Evolutionary conservation across 1,140 invertebrate species (phyloP).

Genomic region (Drosophila melanogaster): DNA sequence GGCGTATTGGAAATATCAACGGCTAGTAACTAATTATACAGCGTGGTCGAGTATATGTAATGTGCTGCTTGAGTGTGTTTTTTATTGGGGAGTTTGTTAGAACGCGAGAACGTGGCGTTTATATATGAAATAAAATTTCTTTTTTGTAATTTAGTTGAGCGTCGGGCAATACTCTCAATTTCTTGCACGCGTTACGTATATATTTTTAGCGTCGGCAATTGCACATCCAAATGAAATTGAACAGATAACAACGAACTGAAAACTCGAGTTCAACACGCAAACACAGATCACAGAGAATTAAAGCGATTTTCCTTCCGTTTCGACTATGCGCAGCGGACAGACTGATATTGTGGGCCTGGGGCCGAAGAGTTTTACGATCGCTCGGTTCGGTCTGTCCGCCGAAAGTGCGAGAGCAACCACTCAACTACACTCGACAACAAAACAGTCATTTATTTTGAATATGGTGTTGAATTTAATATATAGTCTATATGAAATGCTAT

Average conservation of each 20-base stretch:
- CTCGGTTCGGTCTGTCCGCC: constrained; percentile 20
- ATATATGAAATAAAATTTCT: background rate
- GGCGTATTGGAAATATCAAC: constrained; percentile 36
- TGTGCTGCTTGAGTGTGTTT: constrained; percentile 21
- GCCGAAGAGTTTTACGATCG: constrained; percentile 54
- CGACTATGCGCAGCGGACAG: constrained; percentile 29
- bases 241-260: constrained; percentile 47
- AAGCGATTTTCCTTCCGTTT: constrained; percentile 40
- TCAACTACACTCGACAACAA: constrained; percentile 51
- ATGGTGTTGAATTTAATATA: too few relatives aligned
- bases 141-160: constrained; percentile 18
- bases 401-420: constrained; percentile 50
- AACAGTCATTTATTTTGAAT: background rate
- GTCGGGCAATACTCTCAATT: constrained; percentile 26
- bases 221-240: constrained; percentile 69
- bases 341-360: constrained; percentile 16
- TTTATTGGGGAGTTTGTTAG: constrained; percentile 38
- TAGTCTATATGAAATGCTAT: too few relatives aligned
- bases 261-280: constrained; percentile 28
- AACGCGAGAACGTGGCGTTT: constrained; percentile 72
- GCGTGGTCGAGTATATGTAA: constrained; percentile 52
- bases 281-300: constrained; percentile 26
- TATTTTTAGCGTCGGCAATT: constrained; percentile 72
- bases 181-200: constrained; percentile 39
- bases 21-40: constrained; percentile 45